Conservation (phyloP, 2,888 invertebrate genomes). For the Coleophora flavipennella region DNA sequence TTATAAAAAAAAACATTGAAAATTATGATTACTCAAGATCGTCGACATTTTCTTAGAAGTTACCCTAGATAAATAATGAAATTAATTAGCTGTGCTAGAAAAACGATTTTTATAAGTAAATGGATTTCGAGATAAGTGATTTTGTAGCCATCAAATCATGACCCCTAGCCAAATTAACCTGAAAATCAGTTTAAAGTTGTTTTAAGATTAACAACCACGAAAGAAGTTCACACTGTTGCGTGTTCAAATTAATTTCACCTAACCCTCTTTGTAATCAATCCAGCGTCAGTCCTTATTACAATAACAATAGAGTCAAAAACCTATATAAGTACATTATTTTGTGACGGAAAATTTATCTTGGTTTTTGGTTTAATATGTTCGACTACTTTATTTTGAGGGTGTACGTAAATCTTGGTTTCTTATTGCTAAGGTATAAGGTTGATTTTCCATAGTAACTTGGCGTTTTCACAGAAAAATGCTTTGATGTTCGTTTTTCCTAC, state of each 20-base stretch:
- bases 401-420: slow-evolving; percentile 9
- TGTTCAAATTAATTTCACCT: slow-evolving; percentile 36
- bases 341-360: slow-evolving; percentile 32
- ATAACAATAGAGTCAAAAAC: slow-evolving; percentile 34
- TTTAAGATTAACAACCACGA: slow-evolving; percentile 60
- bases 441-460: slow-evolving; percentile 13
- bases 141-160: too few species aligned
- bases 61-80: too few species aligned
- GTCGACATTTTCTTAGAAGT: too few species aligned
- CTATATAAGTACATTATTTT: slow-evolving; percentile 29
- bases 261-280: not conserved
- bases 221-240: slow-evolving; percentile 64
- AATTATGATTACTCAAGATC: too few species aligned
- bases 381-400: not conserved
- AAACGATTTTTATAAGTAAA: too few species aligned
- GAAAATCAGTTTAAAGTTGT: slow-evolving; percentile 31
- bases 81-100: too few species aligned
- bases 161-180: slow-evolving; percentile 24
- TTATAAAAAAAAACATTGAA: too few species aligned
- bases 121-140: too few species aligned
- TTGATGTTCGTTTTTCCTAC: slow-evolving; percentile 12
- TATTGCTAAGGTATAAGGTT: slow-evolving; percentile 25
- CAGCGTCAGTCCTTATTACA: slow-evolving; percentile 16
- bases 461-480: slow-evolving; percentile 9
- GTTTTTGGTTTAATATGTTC: slow-evolving; percentile 10